Evolutionary conservation across 2,113 vertebrate genomes (phyloP), one percentile per base, ranked within the genome.

Genomic region (Xiphorhynchus elegans): DNA sequence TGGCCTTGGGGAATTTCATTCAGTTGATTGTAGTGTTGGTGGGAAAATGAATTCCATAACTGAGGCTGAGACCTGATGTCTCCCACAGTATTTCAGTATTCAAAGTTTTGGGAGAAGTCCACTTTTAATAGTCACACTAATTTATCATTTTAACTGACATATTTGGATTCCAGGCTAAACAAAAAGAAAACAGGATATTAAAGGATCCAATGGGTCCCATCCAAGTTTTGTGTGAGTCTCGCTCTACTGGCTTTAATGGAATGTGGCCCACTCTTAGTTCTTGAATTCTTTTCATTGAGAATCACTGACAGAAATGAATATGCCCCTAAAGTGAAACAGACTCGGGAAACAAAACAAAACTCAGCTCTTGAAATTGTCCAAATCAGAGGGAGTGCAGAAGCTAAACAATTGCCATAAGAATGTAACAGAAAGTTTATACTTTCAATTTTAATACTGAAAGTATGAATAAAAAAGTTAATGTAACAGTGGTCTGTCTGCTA

Each of bases 181-280:
- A 85, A 93, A 87, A 85, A 63, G 72, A 90, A 96, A 96, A 47
- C 39, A 63, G 85, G 82, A 90, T 93, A 90, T 91, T 92, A 92
- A 92, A 93, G 62, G 60, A 77, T 84, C 63, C 1, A 7, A 52
- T 93, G 85, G 87, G 55, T 66, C 0, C 2, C 13, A 56, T 93
- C 85, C 95, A 96, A 95, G 79, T 87, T 83, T 16, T 85, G 47
- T 59, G 18, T 21, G 21, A 62, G 7, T 39, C 2, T 60, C 37
- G 85, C 58, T 89, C 59, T 80, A 10, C 82, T 90, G 76, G 28
- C 56, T 90, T 86, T 78, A 68, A 35, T 81, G 87, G 87, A 96
- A 92, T 90, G 72, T 84, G 56, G 33, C 83, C 85, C n/a, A 64
- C 24, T 90, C 56, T 87, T 31, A 86, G 11, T 40, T 86, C 67